These are phyloP conservation scores for Zeus faber DNA, from an alignment of 2,113 vertebrate genomes.

Conservation along the genomic window DNA sequence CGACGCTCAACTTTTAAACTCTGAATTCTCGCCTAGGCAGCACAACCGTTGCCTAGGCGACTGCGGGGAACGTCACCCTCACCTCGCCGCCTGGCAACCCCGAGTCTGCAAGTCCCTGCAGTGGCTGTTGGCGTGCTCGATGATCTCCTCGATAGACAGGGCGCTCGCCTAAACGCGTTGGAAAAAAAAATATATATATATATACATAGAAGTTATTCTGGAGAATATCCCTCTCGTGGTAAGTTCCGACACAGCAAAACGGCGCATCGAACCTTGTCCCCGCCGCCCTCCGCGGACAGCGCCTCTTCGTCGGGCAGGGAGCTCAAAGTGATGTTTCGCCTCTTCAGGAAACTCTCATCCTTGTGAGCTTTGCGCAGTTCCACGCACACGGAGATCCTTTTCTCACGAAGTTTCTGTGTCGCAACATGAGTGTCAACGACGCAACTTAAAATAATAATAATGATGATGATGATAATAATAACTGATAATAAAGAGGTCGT, in stretches of 20 bases:
- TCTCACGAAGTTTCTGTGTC: slow-evolving; percentile 76
- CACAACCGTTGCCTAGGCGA: neutral
- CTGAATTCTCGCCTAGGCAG: too few species aligned
- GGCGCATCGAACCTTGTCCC: slow-evolving; percentile 61
- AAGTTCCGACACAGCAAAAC: too few species aligned
- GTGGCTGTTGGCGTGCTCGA: slow-evolving; percentile 67
- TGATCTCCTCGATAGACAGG: slow-evolving; percentile 75
- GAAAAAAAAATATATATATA: too few species aligned
- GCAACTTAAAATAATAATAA: neutral
- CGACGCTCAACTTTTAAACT: too few species aligned
- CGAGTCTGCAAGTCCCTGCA: slow-evolving; percentile 64
- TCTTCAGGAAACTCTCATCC: slow-evolving; percentile 83
- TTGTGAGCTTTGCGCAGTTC: slow-evolving; percentile 86
- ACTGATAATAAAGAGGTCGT: neutral
- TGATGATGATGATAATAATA: neutral
- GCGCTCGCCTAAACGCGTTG: slow-evolving; percentile 66
- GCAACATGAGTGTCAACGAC: neutral
- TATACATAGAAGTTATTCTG: too few species aligned
- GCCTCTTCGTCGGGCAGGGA: slow-evolving; percentile 50
- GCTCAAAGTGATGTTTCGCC: slow-evolving; percentile 73
- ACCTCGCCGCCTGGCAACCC: slow-evolving; percentile 87
- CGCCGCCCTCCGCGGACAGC: slow-evolving; percentile 40
- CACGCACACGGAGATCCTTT: slow-evolving; percentile 69
- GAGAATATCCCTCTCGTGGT: too few species aligned
- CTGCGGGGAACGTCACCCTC: too few species aligned